Base-by-base conservation (phyloP, 1,140 invertebrate genomes). In the Drosophila aff. region DNA sequence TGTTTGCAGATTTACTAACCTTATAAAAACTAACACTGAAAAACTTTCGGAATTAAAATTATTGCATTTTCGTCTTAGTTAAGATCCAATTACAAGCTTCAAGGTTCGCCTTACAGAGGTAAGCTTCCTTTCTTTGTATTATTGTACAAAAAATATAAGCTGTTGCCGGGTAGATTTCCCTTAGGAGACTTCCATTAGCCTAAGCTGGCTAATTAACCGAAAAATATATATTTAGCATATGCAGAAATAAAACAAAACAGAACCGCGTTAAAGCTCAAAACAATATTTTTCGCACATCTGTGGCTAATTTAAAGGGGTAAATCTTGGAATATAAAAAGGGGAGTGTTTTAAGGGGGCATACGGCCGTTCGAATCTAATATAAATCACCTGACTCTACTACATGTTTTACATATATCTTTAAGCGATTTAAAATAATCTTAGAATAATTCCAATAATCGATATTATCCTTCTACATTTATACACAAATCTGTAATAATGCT, bases 251-350 rank as follows among this genome's bases (percentile, higher is more conserved):
- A 49, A 41, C 31, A 41, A 18, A 33, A n/a, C 0, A 26, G 13
- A 53, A 16, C 40, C 67, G 11, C 21, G 23, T 47, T 18, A 68
- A 15, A 18, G 26, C 38, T 26, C 21, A 43, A 50, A 65, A 69
- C 38, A 53, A 44, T 44, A 43, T 11, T 60, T 60, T 71, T 73
- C 44, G 23, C 66, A 43, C 44, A 11, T 73, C 13, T 69, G 15
- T 5, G 41, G 40, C 4, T 47, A 47, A 23, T 16, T 21, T n/a
- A 31, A 9, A 15, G 23, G 18, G 26, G 7, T 31, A 23, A 38
- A 16, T 38, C 21, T 23, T 4, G 9, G 6, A 40, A 26, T 55
- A 55, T 55, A 10, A 55, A 55, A 55, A 40, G 53, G 53, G 53
- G 53, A 55, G 53, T 38, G 53, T 52, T 18, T n/a, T 3, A n/a